A percentile compares a stretch with the other conserved stretches of the same genome.
phyloP scores from a whole-genome alignment of 2,888 invertebrate genomes.

The Noctua comes region DNA sequence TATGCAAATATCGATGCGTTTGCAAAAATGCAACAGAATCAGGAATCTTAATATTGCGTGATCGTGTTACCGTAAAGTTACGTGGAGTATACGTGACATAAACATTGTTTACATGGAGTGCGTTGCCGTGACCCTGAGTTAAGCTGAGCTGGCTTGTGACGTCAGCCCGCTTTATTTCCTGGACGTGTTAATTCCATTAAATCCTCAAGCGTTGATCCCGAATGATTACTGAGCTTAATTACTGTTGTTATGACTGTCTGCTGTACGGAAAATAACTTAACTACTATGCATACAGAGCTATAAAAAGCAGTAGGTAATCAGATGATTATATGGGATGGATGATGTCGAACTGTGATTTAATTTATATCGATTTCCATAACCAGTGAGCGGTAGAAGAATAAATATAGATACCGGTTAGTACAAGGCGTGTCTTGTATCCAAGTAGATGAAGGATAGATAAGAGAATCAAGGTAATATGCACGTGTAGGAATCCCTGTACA shows the following conservation, averaged over 20 bases:
- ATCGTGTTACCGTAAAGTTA: constrained; percentile 68
- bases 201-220: constrained; percentile 61
- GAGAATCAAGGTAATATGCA: constrained; percentile 33
- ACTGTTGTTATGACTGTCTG: constrained; percentile 34
- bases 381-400: constrained; percentile 23
- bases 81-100: constrained; percentile 73
- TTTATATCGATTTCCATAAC: constrained; percentile 53
- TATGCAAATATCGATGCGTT: constrained; percentile 66
- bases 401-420: constrained; percentile 29
- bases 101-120: constrained; percentile 68
- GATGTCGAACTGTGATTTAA: constrained; percentile 33
- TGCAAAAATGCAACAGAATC: constrained; percentile 70
- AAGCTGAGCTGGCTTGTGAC: constrained; percentile 60
- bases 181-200: constrained; percentile 69
- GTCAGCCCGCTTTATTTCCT: constrained; percentile 64
- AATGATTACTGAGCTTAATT: constrained; percentile 60
- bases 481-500: constrained; percentile 9
- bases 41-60: no score
- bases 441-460: constrained; percentile 20
- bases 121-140: constrained; percentile 61
- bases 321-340: constrained; percentile 32
- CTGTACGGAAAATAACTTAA: constrained; percentile 40
- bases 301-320: constrained; percentile 6
- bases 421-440: constrained; percentile 18
- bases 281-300: background rate